A percentile compares a stretch with the other conserved stretches of the same genome.
These are phyloP conservation scores for Porites lutea DNA, from an alignment of 64 coral and sea anemone genomes.

Conservation along the genomic window DNA sequence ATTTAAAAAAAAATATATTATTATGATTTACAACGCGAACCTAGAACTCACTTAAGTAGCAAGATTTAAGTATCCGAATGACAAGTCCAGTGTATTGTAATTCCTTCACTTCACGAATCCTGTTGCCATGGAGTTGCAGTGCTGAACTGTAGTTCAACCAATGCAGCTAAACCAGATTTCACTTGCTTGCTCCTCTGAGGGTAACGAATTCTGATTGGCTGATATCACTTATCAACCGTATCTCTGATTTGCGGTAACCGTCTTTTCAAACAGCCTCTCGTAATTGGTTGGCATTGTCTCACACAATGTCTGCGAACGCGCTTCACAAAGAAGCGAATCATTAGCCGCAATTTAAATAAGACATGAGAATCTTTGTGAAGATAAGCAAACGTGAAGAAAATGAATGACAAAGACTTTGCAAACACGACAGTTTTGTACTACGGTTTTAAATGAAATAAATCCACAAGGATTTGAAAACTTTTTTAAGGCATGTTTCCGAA, in stretches of 20 bases:
- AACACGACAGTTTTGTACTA: not conserved
- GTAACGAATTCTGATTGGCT: too few species aligned
- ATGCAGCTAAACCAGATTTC: too few species aligned
- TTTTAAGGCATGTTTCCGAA: not conserved
- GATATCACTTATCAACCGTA: not conserved
- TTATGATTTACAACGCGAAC: too few species aligned
- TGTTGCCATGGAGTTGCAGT: too few species aligned
- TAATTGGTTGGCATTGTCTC: not conserved
- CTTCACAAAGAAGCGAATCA: conserved; percentile 1
- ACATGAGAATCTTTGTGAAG: not conserved
- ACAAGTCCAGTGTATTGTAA: too few species aligned
- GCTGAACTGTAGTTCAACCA: too few species aligned
- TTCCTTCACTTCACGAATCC: too few species aligned
- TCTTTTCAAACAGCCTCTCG: not conserved
- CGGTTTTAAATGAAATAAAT: not conserved
- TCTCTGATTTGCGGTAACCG: not conserved
- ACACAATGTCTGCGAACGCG: not conserved
- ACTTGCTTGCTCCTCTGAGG: too few species aligned
- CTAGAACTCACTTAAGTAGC: too few species aligned
- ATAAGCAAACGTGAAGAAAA: not conserved
- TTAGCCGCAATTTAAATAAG: not conserved
- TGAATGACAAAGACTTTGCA: not conserved
- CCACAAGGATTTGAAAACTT: not conserved
- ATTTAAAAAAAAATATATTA: too few species aligned
- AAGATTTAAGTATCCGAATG: too few species aligned